phyloP scores from a whole-genome alignment of 2,113 vertebrate species.

The Laticauda laticaudata region DNA sequence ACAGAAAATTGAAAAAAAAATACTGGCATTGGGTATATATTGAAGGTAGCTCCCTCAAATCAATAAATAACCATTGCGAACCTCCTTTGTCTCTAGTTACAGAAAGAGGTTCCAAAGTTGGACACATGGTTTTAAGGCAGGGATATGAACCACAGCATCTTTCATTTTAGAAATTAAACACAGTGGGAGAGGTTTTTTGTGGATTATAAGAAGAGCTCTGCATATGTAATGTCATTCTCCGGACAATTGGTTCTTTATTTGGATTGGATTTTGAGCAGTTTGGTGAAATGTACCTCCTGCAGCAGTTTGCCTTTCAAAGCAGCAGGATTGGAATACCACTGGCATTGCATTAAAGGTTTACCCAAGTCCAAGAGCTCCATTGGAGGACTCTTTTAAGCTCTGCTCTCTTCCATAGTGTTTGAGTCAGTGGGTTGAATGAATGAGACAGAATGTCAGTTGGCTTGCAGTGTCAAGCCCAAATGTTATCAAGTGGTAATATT shows the following conservation, averaged over 20 bases:
- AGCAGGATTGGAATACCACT: neutral
- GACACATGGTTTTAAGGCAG: neutral
- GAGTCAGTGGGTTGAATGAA: slow-evolving; percentile 45
- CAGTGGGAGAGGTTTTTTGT: neutral
- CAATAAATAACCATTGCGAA: neutral
- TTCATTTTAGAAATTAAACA: neutral
- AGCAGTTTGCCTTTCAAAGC: neutral
- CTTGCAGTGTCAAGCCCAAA: slow-evolving; percentile 64
- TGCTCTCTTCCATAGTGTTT: slow-evolving; percentile 45
- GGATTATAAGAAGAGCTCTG: neutral
- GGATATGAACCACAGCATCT: neutral
- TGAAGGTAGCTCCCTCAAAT: neutral
- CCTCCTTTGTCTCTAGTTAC: neutral
- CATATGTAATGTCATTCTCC: neutral
- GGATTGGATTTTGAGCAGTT: neutral
- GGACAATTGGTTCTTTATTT: neutral
- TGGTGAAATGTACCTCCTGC: neutral
- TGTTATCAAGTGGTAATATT: slow-evolving; percentile 74
- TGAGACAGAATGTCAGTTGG: slow-evolving; percentile 57
- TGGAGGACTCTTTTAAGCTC: slow-evolving; percentile 15
- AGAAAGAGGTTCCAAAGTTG: neutral
- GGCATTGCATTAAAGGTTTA: slow-evolving; percentile 2
- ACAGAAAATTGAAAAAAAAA: neutral
- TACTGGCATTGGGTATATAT: neutral
- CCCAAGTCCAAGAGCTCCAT: neutral